Evolutionary conservation across 2,113 vertebrate genomes (phyloP).

Genomic region (Cinclus cinclus): DNA sequence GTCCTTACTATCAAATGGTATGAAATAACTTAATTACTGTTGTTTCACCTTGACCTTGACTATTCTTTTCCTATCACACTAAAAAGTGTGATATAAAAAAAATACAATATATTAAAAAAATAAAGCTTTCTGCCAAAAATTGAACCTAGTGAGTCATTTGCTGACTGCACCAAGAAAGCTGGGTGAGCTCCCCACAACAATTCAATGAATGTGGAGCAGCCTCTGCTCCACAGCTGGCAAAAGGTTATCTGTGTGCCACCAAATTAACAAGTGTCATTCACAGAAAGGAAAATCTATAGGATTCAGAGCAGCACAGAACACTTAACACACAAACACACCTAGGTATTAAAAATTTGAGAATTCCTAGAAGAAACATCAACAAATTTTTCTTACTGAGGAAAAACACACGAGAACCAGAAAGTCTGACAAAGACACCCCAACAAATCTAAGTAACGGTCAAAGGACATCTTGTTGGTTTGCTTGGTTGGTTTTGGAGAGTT

Average conservation of each 20-base stretch:
- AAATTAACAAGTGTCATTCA: not conserved
- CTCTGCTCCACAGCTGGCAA: not conserved
- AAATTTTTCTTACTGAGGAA: not conserved
- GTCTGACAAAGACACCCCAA: not conserved
- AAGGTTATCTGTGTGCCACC: not conserved
- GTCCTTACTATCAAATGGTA: not conserved
- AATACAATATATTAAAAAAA: not conserved
- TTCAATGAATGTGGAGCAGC: accelerated
- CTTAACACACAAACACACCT: not conserved
- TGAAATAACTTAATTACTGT: not conserved
- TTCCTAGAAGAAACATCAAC: not conserved
- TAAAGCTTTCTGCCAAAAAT: not conserved
- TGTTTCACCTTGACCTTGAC: not conserved
- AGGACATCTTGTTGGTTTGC: not conserved
- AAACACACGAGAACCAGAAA: not conserved
- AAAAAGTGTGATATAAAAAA: not conserved
- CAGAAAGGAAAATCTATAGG: not conserved
- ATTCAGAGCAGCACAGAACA: not conserved
- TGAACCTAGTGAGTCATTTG: not conserved
- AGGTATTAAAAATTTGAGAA: not conserved
- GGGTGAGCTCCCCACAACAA: not conserved
- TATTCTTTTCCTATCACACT: not conserved
- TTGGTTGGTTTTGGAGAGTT: not conserved
- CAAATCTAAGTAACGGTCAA: not conserved
- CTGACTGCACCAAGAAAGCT: not conserved